These are phyloP conservation scores for Andrena camellia DNA, from an alignment of 2,888 invertebrate genomes.

Conservation along the genomic window DNA sequence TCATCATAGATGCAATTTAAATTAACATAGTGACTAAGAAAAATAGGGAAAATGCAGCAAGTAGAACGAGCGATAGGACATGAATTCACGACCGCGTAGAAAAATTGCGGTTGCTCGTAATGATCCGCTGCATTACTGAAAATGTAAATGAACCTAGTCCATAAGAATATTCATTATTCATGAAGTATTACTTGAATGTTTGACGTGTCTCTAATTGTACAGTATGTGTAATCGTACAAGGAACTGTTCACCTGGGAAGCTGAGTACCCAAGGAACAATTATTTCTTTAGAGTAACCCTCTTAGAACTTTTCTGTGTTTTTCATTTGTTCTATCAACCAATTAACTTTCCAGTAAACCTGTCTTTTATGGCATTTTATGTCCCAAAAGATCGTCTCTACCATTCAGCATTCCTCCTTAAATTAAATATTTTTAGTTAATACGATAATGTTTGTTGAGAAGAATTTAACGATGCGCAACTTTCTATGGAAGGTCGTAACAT, in stretches of 20 bases:
- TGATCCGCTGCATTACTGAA: background rate
- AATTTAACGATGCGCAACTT: no score
- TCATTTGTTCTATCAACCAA: background rate
- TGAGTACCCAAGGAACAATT: background rate
- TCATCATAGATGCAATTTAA: no score
- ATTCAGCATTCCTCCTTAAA: background rate
- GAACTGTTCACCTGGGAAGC: background rate
- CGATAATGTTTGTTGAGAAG: no score
- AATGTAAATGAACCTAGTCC: background rate
- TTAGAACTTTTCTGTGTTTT: background rate
- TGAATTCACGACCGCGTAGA: no score
- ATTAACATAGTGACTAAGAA: no score
- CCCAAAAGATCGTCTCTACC: background rate
- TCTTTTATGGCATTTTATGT: background rate
- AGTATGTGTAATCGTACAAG: background rate
- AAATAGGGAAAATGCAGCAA: no score
- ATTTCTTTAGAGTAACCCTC: background rate
- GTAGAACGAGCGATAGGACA: no score
- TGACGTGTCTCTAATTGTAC: background rate
- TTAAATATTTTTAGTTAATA: background rate
- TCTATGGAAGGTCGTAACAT: no score
- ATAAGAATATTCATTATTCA: background rate
- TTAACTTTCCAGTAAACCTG: background rate
- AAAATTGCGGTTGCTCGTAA: background rate
- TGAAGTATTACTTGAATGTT: background rate